Evolutionary conservation across 2,797 vertebrate species (phyloP).

Genomic region (Stomatorhinus walkeri): DNA sequence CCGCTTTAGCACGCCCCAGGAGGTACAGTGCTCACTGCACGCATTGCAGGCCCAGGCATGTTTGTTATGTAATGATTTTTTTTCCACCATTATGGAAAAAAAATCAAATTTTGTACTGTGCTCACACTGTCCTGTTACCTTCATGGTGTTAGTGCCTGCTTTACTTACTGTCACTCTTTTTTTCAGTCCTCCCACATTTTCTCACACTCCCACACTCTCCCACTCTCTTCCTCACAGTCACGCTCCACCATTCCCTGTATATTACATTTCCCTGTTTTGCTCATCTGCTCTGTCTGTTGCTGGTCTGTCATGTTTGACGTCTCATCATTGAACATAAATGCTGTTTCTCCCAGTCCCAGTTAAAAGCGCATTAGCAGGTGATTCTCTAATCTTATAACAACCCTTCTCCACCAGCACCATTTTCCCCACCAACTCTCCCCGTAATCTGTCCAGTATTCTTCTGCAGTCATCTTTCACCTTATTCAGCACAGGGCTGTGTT

Average conservation of each 20-base stretch:
- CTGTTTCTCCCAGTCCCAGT: background rate
- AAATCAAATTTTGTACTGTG: background rate
- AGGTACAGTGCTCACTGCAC: background rate
- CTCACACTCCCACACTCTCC: background rate
- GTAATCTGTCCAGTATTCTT: background rate
- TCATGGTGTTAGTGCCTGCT: background rate
- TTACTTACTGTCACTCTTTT: background rate
- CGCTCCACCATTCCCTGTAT: background rate
- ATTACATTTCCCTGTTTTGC: background rate
- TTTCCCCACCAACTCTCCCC: background rate
- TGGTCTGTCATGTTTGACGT: background rate
- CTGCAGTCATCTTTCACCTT: background rate
- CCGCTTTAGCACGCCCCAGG: background rate
- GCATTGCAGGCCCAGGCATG: constrained; percentile 7
- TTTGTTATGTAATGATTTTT: constrained; percentile 22
- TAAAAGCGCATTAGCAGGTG: background rate
- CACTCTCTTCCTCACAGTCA: background rate
- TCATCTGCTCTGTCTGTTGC: background rate
- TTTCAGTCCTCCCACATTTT: constrained; percentile 6
- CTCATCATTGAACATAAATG: background rate
- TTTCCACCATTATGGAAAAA: background rate
- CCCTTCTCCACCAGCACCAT: background rate
- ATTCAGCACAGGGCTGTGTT: background rate
- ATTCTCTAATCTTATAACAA: background rate
- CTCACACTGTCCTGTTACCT: background rate